Conservation (phyloP, 1,140 invertebrate genomes). For the Ceratina australensis region DNA sequence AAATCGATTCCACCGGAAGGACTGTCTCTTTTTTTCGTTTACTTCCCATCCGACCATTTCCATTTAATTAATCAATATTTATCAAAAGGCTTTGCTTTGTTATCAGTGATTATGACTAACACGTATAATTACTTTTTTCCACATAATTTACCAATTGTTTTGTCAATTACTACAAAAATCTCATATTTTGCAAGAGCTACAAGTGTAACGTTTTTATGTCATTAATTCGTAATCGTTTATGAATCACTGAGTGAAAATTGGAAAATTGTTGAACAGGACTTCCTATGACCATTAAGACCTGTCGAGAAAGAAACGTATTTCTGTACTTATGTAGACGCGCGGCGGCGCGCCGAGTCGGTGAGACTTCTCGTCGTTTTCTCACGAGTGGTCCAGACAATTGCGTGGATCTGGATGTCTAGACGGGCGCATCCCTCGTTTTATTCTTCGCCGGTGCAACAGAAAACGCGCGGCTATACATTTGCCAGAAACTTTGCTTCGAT, state of each 20-base stretch:
- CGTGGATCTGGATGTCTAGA: conserved; percentile 75
- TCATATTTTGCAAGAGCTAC: no score
- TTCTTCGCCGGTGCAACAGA: conserved; percentile 45
- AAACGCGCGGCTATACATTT: conserved; percentile 49
- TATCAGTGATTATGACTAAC: no score
- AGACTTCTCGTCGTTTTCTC: conserved; percentile 60
- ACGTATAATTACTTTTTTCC: no score
- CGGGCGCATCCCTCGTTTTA: conserved; percentile 60
- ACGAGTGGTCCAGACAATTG: conserved; percentile 71
- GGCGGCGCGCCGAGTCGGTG: conserved; percentile 15
- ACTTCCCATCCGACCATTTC: not conserved
- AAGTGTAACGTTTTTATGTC: no score
- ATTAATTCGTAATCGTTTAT: not conserved
- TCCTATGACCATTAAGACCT: conserved; percentile 38
- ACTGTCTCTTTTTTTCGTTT: not conserved
- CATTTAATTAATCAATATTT: no score
- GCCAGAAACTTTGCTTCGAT: conserved; percentile 59
- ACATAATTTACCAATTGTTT: no score
- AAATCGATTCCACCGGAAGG: conserved; percentile 15
- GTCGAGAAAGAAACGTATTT: conserved; percentile 51
- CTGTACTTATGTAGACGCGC: conserved; percentile 39
- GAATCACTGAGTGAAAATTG: not conserved
- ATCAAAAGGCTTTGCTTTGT: no score
- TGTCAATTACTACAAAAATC: no score
- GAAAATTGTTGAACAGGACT: not conserved